These are phyloP conservation scores for Himalopsyche anomala DNA, from an alignment of 2,888 invertebrate species.

Conservation along the genomic window DNA sequence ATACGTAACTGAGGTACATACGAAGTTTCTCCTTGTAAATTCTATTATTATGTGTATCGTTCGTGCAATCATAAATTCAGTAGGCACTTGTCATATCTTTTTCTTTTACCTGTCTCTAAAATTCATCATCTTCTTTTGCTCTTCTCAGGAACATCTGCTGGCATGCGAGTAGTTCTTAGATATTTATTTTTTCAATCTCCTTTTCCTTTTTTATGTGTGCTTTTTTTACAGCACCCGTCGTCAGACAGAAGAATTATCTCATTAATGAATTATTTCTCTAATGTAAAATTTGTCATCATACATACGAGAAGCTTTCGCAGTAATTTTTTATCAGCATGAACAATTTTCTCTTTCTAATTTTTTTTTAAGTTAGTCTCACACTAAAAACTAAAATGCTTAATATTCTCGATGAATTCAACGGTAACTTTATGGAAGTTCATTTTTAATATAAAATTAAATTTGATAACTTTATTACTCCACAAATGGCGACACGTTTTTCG, in stretches of 20 bases:
- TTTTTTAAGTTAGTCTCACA: neutral
- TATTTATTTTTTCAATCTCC: conserved; percentile 28
- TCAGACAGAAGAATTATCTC: neutral
- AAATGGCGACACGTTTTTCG: no score
- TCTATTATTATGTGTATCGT: conserved; percentile 29
- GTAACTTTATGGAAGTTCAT: no score
- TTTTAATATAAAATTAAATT: no score
- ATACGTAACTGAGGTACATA: conserved; percentile 24
- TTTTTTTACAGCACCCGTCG: conserved; percentile 32
- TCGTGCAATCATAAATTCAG: conserved; percentile 33
- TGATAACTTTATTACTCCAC: no score
- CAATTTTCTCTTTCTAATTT: conserved; percentile 1
- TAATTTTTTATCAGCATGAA: conserved; percentile 16
- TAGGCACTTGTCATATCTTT: conserved; percentile 18
- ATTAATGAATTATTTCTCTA: neutral
- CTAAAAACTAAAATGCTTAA: neutral
- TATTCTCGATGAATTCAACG: no score
- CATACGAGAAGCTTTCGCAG: neutral
- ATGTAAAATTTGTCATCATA: neutral
- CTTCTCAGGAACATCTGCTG: neutral
- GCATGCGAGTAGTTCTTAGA: conserved; percentile 18
- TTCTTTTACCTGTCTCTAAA: conserved; percentile 22
- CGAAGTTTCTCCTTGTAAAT: neutral
- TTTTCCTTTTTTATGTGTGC: neutral
- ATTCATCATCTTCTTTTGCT: conserved; percentile 1